Evolutionary conservation across 2,888 invertebrate species (phyloP).

Genomic region (Prosopocoilus inquinatus): DNA sequence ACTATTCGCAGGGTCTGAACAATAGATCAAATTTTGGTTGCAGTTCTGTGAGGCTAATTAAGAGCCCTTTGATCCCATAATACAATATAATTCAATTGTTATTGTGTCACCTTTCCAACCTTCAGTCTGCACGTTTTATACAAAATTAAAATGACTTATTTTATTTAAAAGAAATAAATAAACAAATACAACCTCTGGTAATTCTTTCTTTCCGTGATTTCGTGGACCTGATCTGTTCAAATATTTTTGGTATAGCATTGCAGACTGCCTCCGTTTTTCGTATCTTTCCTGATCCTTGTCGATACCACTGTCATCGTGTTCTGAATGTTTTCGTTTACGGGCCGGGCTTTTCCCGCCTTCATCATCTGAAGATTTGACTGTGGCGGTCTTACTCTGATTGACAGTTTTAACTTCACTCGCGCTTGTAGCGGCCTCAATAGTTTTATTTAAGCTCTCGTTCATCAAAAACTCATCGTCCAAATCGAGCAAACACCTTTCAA

Average conservation of each 20-base stretch:
- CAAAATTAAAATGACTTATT: constrained; percentile 4
- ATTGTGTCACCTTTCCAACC: too few species aligned
- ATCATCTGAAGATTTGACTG: constrained; percentile 23
- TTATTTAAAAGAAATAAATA: neutral
- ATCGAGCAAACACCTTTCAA: constrained; percentile 66
- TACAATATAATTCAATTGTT: too few species aligned
- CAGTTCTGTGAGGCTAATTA: too few species aligned
- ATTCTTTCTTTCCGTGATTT: constrained; percentile 77
- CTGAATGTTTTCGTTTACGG: constrained; percentile 39
- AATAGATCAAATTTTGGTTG: too few species aligned
- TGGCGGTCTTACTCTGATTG: neutral
- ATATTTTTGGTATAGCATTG: constrained; percentile 71
- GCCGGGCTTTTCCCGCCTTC: constrained; percentile 24
- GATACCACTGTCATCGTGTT: constrained; percentile 42
- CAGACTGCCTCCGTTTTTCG: constrained; percentile 65
- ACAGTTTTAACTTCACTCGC: neutral
- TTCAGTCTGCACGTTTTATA: too few species aligned
- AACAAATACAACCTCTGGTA: constrained; percentile 66
- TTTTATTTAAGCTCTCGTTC: constrained; percentile 40
- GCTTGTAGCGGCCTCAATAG: constrained; percentile 31
- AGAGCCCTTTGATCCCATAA: too few species aligned
- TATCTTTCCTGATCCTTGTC: constrained; percentile 66
- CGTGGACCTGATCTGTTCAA: constrained; percentile 76
- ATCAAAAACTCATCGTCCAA: constrained; percentile 57
- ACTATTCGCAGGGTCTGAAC: too few species aligned